Base-by-base conservation (phyloP, 2,113 vertebrate genomes). In the Leptodactylus fuscus region DNA sequence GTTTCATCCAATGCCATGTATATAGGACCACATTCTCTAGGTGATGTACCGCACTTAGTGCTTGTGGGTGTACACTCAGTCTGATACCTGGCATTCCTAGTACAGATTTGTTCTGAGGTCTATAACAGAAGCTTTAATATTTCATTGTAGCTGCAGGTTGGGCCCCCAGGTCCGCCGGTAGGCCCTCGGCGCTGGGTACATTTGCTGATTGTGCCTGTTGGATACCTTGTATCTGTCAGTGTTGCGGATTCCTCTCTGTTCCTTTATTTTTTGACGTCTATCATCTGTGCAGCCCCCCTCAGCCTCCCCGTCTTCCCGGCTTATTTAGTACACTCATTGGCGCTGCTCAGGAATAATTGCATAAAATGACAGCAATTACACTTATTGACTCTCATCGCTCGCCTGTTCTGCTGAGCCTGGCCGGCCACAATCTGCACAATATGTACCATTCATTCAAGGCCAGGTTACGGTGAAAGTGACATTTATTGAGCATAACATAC, bases 291-390 rank as follows among this genome's bases (percentile, higher is more conserved):
- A 18, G 6, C 60, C 27, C 24, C 32, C 29, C 6, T 2, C 44
- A 16, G 0, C 76, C 32, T 16, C 18, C 22, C 32, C 49, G 18
- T 36, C 16, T 78, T 51, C 27, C 51, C 24, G 46, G 27, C 15
- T 49, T 2, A 55, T 16, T 53, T 22, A 60, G 76, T 24, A 41
- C 36, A 41, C 49, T 79, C 32, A 46, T 81, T 44, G n/a, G 58
- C 27, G 18, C 16, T 65, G 78, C 24, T 81, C 55, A 12, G 58
- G 58, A 78, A 81, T 65, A 81, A 81, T 81, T 15, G 58, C 55
- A 81, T 81, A 44, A 81, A 81, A 81, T 65, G 55, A 53, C 76
- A 32, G n/a, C 60, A 81, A 81, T 81, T 81, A 81, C 78, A 60
- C 55, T 81, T 58, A 46, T 81, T 81, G 55, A 41, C 16, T 62